Evolutionary conservation across 2,113 vertebrate genomes (phyloP).

Genomic region (Ailurus styani): DNA sequence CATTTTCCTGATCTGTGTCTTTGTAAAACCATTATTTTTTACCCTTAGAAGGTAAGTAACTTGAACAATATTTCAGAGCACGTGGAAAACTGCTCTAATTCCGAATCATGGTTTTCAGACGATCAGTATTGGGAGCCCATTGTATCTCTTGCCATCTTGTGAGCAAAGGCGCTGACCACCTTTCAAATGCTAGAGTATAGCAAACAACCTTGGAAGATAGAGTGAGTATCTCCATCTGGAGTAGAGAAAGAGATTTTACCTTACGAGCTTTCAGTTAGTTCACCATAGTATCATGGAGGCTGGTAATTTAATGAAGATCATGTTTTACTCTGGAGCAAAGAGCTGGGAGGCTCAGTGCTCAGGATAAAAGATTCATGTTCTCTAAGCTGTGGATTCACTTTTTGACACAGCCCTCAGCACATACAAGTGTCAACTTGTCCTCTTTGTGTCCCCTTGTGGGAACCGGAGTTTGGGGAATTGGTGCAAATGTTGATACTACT

Average conservation of each 20-base stretch:
- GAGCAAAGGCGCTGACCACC: not conserved
- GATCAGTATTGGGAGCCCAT: not conserved
- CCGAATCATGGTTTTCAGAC: not conserved
- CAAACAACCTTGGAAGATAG: not conserved
- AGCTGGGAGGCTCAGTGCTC: not conserved
- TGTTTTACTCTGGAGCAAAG: not conserved
- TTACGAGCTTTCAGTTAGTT: not conserved
- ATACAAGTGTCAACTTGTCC: not conserved
- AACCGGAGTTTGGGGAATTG: not conserved
- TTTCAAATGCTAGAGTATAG: not conserved
- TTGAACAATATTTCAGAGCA: not conserved
- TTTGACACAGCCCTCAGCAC: not conserved
- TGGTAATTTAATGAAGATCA: not conserved
- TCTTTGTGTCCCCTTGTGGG: not conserved
- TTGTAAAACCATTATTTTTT: not conserved
- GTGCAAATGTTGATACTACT: not conserved
- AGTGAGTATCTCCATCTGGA: not conserved
- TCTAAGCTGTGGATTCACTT: not conserved
- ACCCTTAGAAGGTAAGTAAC: not conserved
- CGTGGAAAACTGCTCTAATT: not conserved
- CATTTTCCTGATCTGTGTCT: not conserved
- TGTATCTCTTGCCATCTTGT: not conserved
- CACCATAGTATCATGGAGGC: not conserved
- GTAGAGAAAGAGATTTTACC: not conserved
- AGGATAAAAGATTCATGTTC: not conserved